Evolutionary conservation across 2,888 invertebrate species (phyloP).

Genomic region (Nezara viridula): DNA sequence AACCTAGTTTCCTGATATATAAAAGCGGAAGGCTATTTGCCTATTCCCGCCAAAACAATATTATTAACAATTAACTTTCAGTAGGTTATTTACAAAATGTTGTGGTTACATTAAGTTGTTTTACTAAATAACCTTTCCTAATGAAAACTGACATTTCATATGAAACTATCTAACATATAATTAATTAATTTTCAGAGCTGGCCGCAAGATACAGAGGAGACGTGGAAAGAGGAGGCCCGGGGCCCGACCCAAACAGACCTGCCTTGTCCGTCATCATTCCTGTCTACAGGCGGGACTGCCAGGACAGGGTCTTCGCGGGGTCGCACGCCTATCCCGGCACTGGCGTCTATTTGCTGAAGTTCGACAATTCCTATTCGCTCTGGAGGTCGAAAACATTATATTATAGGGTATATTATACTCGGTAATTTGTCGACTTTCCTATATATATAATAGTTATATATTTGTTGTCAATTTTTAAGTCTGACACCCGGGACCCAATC

Average conservation of each 20-base stretch:
- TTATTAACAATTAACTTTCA: too few species aligned
- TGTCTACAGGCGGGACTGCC: slow-evolving; percentile 95
- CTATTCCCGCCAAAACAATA: too few species aligned
- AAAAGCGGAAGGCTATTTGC: too few species aligned
- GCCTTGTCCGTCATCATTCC: slow-evolving; percentile 90
- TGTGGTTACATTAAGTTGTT: too few species aligned
- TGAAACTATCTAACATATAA: too few species aligned
- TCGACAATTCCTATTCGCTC: slow-evolving; percentile 98
- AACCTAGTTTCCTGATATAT: too few species aligned
- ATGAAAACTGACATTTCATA: too few species aligned
- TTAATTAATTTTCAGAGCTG: slow-evolving; percentile 60
- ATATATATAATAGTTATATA: background rate
- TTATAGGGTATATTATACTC: slow-evolving; percentile 98
- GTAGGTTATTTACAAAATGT: too few species aligned
- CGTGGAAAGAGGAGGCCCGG: slow-evolving; percentile 76
- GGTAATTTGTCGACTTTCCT: slow-evolving; percentile 67
- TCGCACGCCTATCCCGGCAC: slow-evolving; percentile 97
- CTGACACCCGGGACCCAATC: slow-evolving; percentile 45
- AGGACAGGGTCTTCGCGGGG: slow-evolving; percentile 97
- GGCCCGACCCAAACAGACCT: slow-evolving; percentile 69
- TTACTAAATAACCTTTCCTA: too few species aligned
- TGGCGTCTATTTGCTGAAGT: slow-evolving; percentile 97
- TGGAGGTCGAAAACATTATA: slow-evolving; percentile 99
- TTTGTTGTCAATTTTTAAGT: slow-evolving; percentile 43
- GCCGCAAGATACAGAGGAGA: slow-evolving; percentile 65